A percentile compares a stretch with the other conserved stretches of the same genome.
Conservation (phyloP, 2,113 vertebrate species). For the Otis tarda region DNA sequence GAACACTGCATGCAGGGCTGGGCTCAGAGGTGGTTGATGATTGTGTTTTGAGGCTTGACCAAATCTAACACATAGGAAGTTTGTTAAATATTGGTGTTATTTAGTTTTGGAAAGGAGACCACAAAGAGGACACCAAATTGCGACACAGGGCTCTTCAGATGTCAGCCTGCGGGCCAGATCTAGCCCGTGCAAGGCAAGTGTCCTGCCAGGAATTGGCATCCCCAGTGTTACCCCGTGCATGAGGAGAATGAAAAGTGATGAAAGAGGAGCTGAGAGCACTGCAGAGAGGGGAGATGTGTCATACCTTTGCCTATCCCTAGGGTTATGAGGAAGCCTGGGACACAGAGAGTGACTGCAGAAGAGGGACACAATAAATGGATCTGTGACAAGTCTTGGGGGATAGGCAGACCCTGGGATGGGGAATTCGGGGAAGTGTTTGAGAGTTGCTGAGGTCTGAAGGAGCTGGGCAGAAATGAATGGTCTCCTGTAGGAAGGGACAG, state of each 20-base stretch:
- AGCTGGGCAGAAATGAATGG: background rate
- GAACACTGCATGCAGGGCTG: background rate
- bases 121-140: background rate
- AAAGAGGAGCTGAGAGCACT: background rate
- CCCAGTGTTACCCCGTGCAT: background rate
- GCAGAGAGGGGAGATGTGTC: background rate
- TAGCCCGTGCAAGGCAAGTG: background rate
- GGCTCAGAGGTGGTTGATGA: background rate
- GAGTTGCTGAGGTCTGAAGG: background rate
- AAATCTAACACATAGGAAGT: background rate
- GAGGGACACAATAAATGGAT: background rate
- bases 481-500: background rate
- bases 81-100: background rate
- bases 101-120: background rate
- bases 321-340: background rate
- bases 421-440: background rate
- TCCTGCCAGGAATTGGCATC: background rate
- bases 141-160: background rate
- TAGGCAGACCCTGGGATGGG: background rate
- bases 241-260: background rate
- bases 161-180: background rate
- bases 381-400: too few relatives aligned
- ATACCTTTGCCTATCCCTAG: rapidly evolving
- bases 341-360: background rate
- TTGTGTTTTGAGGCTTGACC: background rate